phyloP scores from a whole-genome alignment of 2,113 vertebrate genomes.

The Scolopax mira region DNA sequence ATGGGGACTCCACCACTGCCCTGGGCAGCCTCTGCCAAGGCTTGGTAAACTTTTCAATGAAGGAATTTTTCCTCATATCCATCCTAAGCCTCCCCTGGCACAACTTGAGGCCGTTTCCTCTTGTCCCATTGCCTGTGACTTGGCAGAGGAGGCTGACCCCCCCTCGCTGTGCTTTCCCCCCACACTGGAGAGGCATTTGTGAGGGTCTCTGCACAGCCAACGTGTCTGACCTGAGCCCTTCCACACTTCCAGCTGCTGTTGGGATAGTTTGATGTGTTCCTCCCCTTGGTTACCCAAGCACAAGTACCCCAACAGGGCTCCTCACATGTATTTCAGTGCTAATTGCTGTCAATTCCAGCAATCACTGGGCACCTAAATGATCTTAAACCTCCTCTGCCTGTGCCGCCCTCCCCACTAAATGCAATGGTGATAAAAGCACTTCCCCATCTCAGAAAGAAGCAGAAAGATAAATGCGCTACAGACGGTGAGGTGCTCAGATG shows the following conservation, averaged over 20 bases:
- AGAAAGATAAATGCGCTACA: not conserved
- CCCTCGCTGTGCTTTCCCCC: not conserved
- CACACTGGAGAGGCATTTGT: too few species aligned
- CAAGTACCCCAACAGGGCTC: not conserved
- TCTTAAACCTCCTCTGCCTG: not conserved
- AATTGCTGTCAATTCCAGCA: rapidly evolving
- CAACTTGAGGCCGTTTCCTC: not conserved
- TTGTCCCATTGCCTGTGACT: not conserved
- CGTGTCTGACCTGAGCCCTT: rapidly evolving
- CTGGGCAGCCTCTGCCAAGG: not conserved
- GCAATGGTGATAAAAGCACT: not conserved
- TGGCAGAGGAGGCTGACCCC: not conserved
- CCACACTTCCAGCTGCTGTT: rapidly evolving
- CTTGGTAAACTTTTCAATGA: not conserved
- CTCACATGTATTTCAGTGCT: rapidly evolving
- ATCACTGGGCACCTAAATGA: not conserved
- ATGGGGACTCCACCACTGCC: not conserved
- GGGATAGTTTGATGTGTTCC: rapidly evolving
- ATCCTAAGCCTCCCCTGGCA: not conserved
- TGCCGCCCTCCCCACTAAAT: not conserved
- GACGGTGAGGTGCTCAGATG: not conserved
- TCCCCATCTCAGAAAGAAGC: not conserved
- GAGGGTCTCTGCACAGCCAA: rapidly evolving
- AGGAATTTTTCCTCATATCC: not conserved
- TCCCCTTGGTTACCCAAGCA: not conserved